phyloP scores from a whole-genome alignment of 2,113 vertebrate genomes.

The Struthio camelus region DNA sequence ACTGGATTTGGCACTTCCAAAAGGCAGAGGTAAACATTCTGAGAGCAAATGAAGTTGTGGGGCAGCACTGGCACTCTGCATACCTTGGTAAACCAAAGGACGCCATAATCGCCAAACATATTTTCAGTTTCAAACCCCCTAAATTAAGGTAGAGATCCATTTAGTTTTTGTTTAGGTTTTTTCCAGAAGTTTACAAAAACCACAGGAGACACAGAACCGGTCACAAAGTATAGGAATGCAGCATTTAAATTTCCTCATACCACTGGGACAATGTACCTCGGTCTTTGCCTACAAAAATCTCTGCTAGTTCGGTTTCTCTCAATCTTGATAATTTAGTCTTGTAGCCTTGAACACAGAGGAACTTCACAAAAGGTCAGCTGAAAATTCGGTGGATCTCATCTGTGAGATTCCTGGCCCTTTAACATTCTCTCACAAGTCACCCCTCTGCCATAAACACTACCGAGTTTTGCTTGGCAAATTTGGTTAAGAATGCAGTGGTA shows the following conservation, averaged over 20 bases:
- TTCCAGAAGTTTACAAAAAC: not conserved
- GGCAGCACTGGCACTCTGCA: not conserved
- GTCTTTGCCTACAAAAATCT: not conserved
- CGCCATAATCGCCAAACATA: not conserved
- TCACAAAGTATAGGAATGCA: not conserved
- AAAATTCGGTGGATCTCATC: not conserved
- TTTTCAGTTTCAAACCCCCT: not conserved
- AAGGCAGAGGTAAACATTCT: not conserved
- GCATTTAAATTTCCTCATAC: not conserved
- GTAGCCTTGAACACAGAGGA: not conserved
- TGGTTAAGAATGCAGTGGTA: not conserved
- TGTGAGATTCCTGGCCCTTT: not conserved
- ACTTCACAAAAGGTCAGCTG: not conserved
- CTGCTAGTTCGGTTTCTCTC: not conserved
- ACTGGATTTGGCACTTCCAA: not conserved
- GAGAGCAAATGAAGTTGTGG: not conserved
- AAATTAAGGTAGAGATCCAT: not conserved
- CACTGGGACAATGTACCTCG: not conserved
- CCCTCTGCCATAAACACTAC: not conserved
- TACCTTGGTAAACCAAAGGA: not conserved
- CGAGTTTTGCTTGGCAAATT: not conserved
- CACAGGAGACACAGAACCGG: not conserved
- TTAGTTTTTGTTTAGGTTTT: conserved; percentile 12
- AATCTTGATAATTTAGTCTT: not conserved
- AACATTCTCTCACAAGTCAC: not conserved